A percentile compares a stretch with the other conserved stretches of the same genome.
phyloP scores from a whole-genome alignment of 2,888 invertebrate species.

The Perithous albicinctus region DNA sequence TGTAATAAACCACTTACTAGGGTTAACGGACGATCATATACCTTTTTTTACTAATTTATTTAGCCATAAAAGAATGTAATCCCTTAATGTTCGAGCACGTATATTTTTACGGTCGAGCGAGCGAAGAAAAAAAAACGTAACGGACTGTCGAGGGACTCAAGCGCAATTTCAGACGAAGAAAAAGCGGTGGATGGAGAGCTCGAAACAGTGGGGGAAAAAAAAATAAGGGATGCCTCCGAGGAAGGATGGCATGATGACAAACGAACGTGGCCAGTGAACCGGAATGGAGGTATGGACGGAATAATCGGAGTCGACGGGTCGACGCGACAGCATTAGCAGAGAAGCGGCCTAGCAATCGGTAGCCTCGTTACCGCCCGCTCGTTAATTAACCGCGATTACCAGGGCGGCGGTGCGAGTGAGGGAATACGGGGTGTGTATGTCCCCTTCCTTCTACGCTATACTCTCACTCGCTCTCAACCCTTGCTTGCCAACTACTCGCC shows the following conservation, averaged over 20 bases:
- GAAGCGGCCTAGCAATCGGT: conserved; percentile 77
- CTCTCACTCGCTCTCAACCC: conserved; percentile 16
- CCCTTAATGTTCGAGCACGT: conserved; percentile 2
- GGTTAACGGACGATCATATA: neutral
- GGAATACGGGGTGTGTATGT: conserved; percentile 67
- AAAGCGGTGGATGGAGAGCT: conserved; percentile 9
- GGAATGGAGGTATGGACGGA: conserved; percentile 75
- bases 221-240: conserved; percentile 40
- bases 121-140: conserved; percentile 17
- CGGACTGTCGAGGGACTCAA: conserved; percentile 8
- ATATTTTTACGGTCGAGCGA: conserved; percentile 23
- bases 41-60: conserved; percentile 7
- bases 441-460: conserved; percentile 43
- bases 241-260: conserved; percentile 70
- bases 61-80: conserved; percentile 14
- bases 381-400: conserved; percentile 82
- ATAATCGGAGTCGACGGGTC: conserved; percentile 78
- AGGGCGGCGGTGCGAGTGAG: conserved; percentile 77
- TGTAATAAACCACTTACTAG: conserved; percentile 17
- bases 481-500: conserved; percentile 6
- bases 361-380: conserved; percentile 79
- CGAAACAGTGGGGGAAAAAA: conserved; percentile 28
- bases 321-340: conserved; percentile 57
- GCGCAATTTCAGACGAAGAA: conserved; percentile 23
- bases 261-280: conserved; percentile 74